Base-by-base conservation (phyloP, 2,797 vertebrate species). In the Merluccius polli region DNA sequence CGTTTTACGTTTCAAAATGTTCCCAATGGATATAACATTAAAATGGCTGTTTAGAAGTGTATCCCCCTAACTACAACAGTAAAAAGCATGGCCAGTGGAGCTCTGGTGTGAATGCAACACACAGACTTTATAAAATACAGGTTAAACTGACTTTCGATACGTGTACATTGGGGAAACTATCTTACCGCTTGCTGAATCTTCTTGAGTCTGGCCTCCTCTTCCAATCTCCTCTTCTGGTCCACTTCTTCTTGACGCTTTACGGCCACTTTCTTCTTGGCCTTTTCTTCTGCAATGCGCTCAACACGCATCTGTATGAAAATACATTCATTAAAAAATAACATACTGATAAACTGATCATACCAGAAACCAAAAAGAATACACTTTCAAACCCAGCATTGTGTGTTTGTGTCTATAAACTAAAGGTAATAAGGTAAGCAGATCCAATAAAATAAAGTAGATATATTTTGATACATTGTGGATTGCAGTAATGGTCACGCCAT, bases 161-260 rank as follows among this genome's bases (percentile, higher is more conserved):
- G n/a, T n/a, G n/a, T n/a, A n/a, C n/a, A n/a, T n/a, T n/a, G 33
- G 59, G 27, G 9, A 1, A 11, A 27, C 27, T 13, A 12, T 75
- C 89, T 90, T 59, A 91, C 92, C 10, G 78, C 92, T 81, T 90
- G 90, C 69, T 91, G 91, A 33, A 90, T 44, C 78, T 91, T 93
- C 82, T 89, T 93, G 82, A 67, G 91, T 74, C 83, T 81, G 0
- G 92, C 92, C 52, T 97, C 97, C 48, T 98, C 97, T 4, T 98
- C 96, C 16, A 96, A 86, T 78, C 96, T 94, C 67, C 91, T 94
- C 80, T 92, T 92, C 71, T 83, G 89, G 67, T 95, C 94, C 75
- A 93, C 78, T 70, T 94, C 94, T 78, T 95, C 93, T 78, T 93
- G 94, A 5, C 92, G 93, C 82, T 95, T 95, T 0, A 79, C 0